Percentiles rank a stretch among this genome's conserved stretches.
These are phyloP conservation scores for Hemitrygon akajei DNA, from an alignment of 2,797 vertebrate genomes.

Conservation along the genomic window DNA sequence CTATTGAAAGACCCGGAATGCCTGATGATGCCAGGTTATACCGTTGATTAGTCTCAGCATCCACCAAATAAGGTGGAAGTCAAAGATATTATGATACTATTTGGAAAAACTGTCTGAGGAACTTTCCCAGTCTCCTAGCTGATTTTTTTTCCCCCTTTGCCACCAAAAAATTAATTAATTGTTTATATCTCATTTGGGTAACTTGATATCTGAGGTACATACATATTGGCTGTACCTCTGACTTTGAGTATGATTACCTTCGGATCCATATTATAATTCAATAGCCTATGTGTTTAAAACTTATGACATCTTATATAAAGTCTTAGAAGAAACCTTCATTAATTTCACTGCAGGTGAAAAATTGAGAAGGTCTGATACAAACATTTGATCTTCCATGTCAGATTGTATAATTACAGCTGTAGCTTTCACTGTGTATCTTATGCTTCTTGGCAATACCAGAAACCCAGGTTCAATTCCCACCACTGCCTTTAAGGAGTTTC, in stretches of 20 bases:
- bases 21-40: no score
- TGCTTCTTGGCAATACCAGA: background rate
- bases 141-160: no score
- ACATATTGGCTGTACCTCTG: background rate
- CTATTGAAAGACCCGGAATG: no score
- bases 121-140: background rate
- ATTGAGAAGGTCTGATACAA: background rate
- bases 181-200: background rate
- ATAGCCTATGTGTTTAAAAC: background rate
- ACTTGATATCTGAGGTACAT: background rate
- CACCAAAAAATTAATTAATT: background rate
- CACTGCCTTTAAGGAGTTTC: no score
- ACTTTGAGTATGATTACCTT: background rate
- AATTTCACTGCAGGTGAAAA: background rate
- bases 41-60: no score
- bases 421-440: background rate
- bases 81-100: no score
- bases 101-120: background rate
- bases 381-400: background rate
- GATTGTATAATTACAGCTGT: background rate
- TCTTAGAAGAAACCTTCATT: background rate
- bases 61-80: no score
- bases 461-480: no score
- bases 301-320: background rate
- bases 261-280: background rate